Conservation (phyloP, 2,888 invertebrate genomes). For the Chalcosyrphus nemorum region DNA sequence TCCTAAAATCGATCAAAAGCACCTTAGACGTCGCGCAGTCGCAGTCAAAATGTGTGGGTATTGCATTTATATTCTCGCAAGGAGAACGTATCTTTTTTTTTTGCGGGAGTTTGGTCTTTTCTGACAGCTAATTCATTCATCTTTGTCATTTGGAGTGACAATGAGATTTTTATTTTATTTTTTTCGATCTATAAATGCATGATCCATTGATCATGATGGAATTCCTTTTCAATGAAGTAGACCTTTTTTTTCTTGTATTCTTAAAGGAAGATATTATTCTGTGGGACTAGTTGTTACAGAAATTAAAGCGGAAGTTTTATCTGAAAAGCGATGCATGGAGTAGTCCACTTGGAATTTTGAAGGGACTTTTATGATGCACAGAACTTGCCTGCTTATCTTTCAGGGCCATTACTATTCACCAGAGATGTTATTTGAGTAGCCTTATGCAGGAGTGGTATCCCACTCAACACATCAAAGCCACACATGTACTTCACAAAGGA, state of each 20-base stretch:
- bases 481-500: too few species aligned
- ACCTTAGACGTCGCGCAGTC: slow-evolving; percentile 11
- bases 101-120: slow-evolving; percentile 57
- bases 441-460: too few species aligned
- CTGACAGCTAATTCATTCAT: slow-evolving; percentile 71
- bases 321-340: too few species aligned
- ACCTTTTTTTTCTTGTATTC: too few species aligned
- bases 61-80: slow-evolving; percentile 35
- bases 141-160: slow-evolving; percentile 71
- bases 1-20: slow-evolving; percentile 69
- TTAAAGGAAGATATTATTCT: not conserved
- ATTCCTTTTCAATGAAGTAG: slow-evolving; percentile 35
- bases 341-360: too few species aligned
- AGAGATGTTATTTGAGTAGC: too few species aligned
- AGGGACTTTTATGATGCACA: too few species aligned
- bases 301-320: too few species aligned
- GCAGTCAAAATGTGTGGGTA: slow-evolving; percentile 32
- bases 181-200: slow-evolving; percentile 6
- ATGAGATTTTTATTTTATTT: slow-evolving; percentile 17
- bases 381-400: too few species aligned
- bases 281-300: too few species aligned
- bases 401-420: too few species aligned
- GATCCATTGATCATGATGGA: slow-evolving; percentile 61
- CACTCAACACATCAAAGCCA: too few species aligned
- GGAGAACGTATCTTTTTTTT: slow-evolving; percentile 17